Percentiles rank a stretch among this genome's conserved stretches.
Evolutionary conservation across 2,888 invertebrate species (phyloP).

Genomic region (Corbicula japonica): DNA sequence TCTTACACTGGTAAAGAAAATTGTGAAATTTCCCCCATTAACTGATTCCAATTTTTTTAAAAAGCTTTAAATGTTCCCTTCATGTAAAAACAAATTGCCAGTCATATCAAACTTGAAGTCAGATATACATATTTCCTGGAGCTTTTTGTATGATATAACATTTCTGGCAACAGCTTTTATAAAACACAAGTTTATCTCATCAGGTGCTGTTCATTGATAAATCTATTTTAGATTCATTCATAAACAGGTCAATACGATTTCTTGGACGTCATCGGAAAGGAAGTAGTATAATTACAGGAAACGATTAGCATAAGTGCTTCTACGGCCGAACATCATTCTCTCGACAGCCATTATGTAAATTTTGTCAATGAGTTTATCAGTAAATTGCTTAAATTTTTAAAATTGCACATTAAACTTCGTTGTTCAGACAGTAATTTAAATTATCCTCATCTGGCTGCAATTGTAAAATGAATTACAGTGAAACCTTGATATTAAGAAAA

Average conservation of each 20-base stretch:
- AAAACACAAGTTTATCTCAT: too few species aligned
- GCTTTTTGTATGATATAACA: too few species aligned
- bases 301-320: conserved; percentile 28
- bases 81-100: too few species aligned
- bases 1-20: too few species aligned
- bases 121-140: too few species aligned
- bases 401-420: background rate
- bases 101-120: too few species aligned
- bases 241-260: background rate
- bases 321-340: too few species aligned
- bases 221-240: conserved; percentile 8
- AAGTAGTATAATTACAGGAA: conserved; percentile 15
- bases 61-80: too few species aligned
- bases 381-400: conserved; percentile 2
- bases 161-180: too few species aligned
- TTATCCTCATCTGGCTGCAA: background rate
- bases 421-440: background rate
- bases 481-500: background rate
- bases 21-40: too few species aligned
- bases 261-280: conserved; percentile 9
- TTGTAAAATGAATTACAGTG: background rate
- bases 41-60: too few species aligned
- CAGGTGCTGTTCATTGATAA: too few species aligned
- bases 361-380: background rate
- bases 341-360: background rate